phyloP scores from a whole-genome alignment of 2,888 invertebrate species.

The Mystacides longicornis region DNA sequence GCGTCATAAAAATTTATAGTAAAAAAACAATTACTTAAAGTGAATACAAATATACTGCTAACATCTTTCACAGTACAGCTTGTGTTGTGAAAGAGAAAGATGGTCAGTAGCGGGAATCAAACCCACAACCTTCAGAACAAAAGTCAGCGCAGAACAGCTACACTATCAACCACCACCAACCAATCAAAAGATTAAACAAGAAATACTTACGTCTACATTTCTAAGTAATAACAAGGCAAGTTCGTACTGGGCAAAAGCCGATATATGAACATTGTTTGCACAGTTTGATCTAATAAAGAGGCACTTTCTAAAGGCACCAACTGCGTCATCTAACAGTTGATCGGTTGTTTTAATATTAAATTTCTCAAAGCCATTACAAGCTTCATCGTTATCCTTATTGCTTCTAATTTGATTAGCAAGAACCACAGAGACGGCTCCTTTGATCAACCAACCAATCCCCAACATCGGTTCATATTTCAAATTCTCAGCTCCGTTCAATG shows the following conservation, averaged over 20 bases:
- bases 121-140: too few relatives aligned
- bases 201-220: slow-evolving; percentile 35
- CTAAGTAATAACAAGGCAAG: slow-evolving; percentile 47
- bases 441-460: slow-evolving; percentile 46
- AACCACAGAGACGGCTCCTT: slow-evolving; percentile 44
- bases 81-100: too few relatives aligned
- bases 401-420: slow-evolving; percentile 30
- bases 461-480: slow-evolving; percentile 45
- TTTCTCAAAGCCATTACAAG: neutral
- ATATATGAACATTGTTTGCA: slow-evolving; percentile 47
- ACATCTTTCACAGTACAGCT: too few relatives aligned
- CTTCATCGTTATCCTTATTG: neutral
- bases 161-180: too few relatives aligned
- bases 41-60: too few relatives aligned
- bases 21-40: too few relatives aligned
- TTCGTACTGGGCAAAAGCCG: slow-evolving; percentile 59
- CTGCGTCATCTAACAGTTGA: slow-evolving; percentile 30
- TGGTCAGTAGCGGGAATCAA: too few relatives aligned
- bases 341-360: slow-evolving; percentile 4
- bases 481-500: slow-evolving; percentile 32
- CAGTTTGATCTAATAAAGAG: slow-evolving; percentile 31
- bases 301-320: slow-evolving; percentile 35
- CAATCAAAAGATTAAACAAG: too few relatives aligned
- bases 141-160: too few relatives aligned
- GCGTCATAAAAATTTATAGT: too few relatives aligned